Evolutionary conservation across 2,113 vertebrate genomes (phyloP).

Genomic region (Caloenas nicobarica): DNA sequence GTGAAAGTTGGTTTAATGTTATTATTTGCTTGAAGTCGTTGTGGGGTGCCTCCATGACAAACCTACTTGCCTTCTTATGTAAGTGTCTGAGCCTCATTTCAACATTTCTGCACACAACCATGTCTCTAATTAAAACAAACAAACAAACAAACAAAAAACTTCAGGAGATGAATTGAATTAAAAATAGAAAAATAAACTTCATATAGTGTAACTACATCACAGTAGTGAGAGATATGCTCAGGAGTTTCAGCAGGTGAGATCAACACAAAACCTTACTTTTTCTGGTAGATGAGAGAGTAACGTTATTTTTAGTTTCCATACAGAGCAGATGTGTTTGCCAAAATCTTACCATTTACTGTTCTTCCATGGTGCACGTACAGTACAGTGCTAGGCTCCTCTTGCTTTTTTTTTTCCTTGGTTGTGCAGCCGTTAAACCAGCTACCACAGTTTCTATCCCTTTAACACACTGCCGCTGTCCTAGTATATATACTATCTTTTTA

Average conservation of each 20-base stretch:
- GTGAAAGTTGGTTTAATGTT: too few relatives aligned
- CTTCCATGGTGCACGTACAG: neutral
- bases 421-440: neutral
- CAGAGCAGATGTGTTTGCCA: neutral
- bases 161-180: too few relatives aligned
- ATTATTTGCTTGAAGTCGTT: too few relatives aligned
- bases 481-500: neutral
- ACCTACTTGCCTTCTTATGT: neutral
- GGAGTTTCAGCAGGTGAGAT: neutral
- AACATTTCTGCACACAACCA: neutral
- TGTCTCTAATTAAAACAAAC: neutral
- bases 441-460: neutral
- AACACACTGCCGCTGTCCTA: neutral
- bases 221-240: neutral
- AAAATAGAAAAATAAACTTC: neutral
- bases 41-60: too few relatives aligned
- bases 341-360: neutral
- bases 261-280: neutral
- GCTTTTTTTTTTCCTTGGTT: neutral
- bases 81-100: neutral
- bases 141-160: too few relatives aligned
- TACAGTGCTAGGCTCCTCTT: neutral
- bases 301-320: neutral
- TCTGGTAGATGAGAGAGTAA: neutral
- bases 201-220: neutral